Base-by-base conservation (phyloP, 2,888 invertebrate genomes). In the Tetheella fluctuosa region DNA sequence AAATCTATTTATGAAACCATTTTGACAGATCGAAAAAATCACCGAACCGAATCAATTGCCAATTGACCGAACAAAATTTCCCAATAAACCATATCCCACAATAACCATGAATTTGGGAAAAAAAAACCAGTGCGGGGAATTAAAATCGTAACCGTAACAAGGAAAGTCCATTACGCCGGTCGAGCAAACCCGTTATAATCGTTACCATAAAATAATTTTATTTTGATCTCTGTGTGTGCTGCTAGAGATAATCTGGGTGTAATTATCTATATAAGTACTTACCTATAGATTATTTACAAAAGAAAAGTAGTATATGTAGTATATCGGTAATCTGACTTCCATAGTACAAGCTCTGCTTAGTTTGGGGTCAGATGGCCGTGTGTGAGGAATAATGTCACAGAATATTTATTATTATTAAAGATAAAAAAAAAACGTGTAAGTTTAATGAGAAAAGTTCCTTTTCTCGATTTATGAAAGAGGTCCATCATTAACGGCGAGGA, bases 81-180 rank as follows among this genome's bases (percentile, higher is more conserved):
- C 71, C 77, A 81, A 81, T 81, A 77, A 77, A 74, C 74, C 63
- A 67, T 59, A 54, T 59, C 57, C 52, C 37, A 39, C 59, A 57
- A 55, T 55, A 57, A 73, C 68, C 66, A 59, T 68, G 69, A 69
- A 73, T 71, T 72, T 71, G 57, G 30, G 30, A 13, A 34, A 37
- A 34, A 55, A 34, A 13, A 63, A 63, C 64, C 67, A 68, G 73
- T 69, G 66, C 64, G 23, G 61, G 59, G 73, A 71, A 77, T 75
- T 74, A 71, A 74, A 77, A 70, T 74, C 63, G 69, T 48, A 67
- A 69, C 65, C 60, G 71, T 69, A 63, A 80, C 83, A 80, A 64
- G 75, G 69, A 80, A 80, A 63, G 60, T 76, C 80, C 81, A 81
- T 82, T 79, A 80, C 64, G 64, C 39, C 59, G 58, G 23, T n/a